Evolutionary conservation across 2,888 invertebrate genomes (phyloP).

Genomic region (Xylota sylvarum): DNA sequence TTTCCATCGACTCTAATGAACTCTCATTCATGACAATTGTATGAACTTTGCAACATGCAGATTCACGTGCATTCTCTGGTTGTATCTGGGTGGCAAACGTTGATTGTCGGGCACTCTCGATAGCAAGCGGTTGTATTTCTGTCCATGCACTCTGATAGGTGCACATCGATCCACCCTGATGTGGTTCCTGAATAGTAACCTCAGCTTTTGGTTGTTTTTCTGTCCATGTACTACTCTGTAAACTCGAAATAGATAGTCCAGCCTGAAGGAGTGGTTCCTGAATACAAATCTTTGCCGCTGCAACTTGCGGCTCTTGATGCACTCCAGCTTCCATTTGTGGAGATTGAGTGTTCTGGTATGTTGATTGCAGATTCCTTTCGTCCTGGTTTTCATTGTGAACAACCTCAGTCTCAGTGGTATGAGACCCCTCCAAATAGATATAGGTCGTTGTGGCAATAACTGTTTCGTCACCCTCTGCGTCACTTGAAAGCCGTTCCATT

Average conservation of each 20-base stretch:
- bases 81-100: constrained; percentile 3
- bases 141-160: background rate
- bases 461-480: constrained; percentile 65
- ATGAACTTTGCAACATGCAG: constrained; percentile 56
- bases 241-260: too few relatives aligned
- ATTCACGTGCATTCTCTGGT: constrained; percentile 45
- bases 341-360: background rate
- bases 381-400: background rate
- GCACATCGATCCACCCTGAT: background rate
- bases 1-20: background rate
- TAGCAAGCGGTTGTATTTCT: background rate
- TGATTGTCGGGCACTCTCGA: background rate
- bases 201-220: background rate
- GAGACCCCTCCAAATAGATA: constrained; percentile 54
- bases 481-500: constrained; percentile 47
- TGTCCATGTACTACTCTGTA: too few relatives aligned
- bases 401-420: constrained; percentile 59
- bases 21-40: constrained; percentile 42
- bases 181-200: background rate
- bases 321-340: too few relatives aligned
- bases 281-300: background rate
- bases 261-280: too few relatives aligned
- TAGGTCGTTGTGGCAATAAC: constrained; percentile 69
- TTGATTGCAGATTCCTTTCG: background rate
- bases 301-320: background rate